Evolutionary conservation across 2,888 invertebrate genomes (phyloP), one percentile per base, ranked within the genome.

Genomic region (Leptodirus hochenwartii): DNA sequence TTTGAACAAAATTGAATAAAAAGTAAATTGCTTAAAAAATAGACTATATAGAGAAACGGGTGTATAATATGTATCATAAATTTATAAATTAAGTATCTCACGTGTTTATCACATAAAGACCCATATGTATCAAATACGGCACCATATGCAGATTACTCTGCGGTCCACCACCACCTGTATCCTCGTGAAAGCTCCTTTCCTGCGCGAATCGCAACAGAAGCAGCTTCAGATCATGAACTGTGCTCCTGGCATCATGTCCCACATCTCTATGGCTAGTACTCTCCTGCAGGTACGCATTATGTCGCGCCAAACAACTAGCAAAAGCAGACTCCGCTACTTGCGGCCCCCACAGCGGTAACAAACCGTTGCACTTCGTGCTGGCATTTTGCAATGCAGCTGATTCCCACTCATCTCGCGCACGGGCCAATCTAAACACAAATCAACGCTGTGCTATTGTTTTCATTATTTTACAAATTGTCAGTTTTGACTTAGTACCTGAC

Each of bases 301-400:
- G 93, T 34, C 91, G 68, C 0, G 91, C 91, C 37, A 96, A 67
- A 44, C 90, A 90, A 43, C 82, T 84, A 2, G 90, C 91, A 54
- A 90, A 93, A 1, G 84, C 81, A 0, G 87, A 80, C 52, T 90
- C 90, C 0, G 85, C 77, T 4, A 91, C 88, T 45, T 84, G 79
- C 4, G 93, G 91, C 0, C 95, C 95, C 90, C 95, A 95, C 27
- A 98, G 61, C 1, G 98, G 96, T 41, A 96, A 61, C 37, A 98
- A 59, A 0, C 95, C 95, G 56, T 98, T 98, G 58, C 96, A 96
- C 40, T 84, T 80, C 0, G 95, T 96, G 49, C 95, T 95, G 2
- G 93, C 93, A 56, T 98, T 98, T 58, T 96, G 96, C 23, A 98
- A 61, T 4, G 91, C 88, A 0, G 96, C 96, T 35, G 90, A 85